Percentiles rank a stretch among this genome's conserved stretches.
Conservation (phyloP, 2,888 invertebrate genomes). For the Suillia variegata region DNA sequence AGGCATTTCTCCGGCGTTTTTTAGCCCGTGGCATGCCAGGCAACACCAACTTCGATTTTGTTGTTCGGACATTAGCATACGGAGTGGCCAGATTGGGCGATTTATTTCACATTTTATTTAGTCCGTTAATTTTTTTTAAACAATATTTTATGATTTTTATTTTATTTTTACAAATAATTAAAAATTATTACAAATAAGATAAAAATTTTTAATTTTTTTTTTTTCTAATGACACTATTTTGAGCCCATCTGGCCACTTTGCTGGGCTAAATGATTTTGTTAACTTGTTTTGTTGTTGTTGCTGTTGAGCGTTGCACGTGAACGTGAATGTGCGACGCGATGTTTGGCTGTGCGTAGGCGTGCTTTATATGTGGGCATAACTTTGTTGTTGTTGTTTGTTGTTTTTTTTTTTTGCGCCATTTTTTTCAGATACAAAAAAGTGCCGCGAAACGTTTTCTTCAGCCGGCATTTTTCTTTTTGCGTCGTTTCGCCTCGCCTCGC, state of each 20-base stretch:
- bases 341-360: background rate
- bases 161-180: no score
- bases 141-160: no score
- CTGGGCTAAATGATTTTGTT: no score
- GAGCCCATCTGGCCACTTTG: no score
- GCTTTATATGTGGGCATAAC: background rate
- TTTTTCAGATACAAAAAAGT: background rate
- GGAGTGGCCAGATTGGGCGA: no score
- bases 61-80: no score
- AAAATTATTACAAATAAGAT: no score
- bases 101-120: no score
- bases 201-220: background rate
- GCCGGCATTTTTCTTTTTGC: background rate
- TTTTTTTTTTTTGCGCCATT: background rate
- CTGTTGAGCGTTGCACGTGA: background rate
- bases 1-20: conserved; percentile 3
- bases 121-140: no score
- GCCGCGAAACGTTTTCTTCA: background rate
- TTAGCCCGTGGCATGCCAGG: no score
- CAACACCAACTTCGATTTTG: no score
- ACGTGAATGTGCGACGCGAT: background rate
- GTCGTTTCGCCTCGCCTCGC: background rate
- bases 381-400: background rate
- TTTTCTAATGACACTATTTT: no score
- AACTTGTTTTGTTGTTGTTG: background rate